phyloP scores from a whole-genome alignment of 2,888 invertebrate genomes.

The Himalopsyche tibetana region DNA sequence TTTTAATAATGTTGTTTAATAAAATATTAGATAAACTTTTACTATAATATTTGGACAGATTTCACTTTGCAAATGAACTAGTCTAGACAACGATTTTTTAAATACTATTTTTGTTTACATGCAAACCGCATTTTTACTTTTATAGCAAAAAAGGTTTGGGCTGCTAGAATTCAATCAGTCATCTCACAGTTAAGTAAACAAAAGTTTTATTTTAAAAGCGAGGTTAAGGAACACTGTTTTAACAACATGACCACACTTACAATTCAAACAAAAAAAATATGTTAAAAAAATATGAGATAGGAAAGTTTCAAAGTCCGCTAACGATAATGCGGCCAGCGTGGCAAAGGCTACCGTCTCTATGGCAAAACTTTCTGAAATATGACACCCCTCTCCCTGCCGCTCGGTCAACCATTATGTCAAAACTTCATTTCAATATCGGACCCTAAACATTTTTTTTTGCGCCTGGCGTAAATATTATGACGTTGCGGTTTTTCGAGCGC shows the following conservation, averaged over 20 bases:
- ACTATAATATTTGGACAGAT: too few relatives aligned
- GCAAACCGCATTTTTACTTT: too few relatives aligned
- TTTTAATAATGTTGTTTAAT: too few relatives aligned
- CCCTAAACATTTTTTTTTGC: not conserved
- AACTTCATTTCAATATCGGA: slow-evolving; percentile 31
- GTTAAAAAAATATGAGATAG: not conserved
- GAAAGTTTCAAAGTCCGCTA: slow-evolving; percentile 5
- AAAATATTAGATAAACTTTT: too few relatives aligned
- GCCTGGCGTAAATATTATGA: slow-evolving; percentile 8
- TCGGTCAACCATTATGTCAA: slow-evolving; percentile 11
- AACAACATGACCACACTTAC: not conserved
- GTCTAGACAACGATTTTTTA: too few relatives aligned
- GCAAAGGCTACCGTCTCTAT: not conserved
- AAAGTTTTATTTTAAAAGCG: too few relatives aligned
- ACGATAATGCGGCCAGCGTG: slow-evolving; percentile 7
- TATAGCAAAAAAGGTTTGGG: too few relatives aligned
- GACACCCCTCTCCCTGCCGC: not conserved
- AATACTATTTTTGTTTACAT: too few relatives aligned
- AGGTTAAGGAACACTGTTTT: too few relatives aligned
- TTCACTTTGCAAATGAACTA: too few relatives aligned
- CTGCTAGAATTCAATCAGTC: too few relatives aligned
- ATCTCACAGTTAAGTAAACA: too few relatives aligned
- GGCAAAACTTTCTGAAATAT: slow-evolving; percentile 23
- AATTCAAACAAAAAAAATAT: not conserved
- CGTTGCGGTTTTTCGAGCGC: not conserved